A percentile compares a stretch with the other conserved stretches of the same genome.
Conservation (phyloP, 2,888 invertebrate species). For the Caenorhabditis doughertyi region DNA sequence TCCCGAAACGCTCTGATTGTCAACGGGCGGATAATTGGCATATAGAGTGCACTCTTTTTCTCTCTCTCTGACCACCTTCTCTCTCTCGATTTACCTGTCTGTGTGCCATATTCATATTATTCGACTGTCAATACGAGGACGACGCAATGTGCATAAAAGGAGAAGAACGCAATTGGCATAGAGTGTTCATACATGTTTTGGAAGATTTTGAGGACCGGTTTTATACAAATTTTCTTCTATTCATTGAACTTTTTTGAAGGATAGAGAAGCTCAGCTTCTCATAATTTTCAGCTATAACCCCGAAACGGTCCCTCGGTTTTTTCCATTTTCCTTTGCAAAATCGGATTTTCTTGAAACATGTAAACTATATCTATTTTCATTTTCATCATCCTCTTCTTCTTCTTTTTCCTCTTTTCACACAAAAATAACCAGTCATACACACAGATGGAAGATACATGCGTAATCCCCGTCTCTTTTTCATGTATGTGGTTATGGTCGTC, state of each 20-base stretch:
- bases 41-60: conserved; percentile 33
- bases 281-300: no score
- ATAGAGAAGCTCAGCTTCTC: no score
- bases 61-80: neutral
- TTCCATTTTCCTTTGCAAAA: no score
- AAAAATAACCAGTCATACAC: conserved; percentile 50
- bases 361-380: neutral
- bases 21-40: conserved; percentile 48
- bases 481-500: neutral
- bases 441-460: conserved; percentile 30
- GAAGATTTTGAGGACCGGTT: no score
- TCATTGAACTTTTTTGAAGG: no score
- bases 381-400: no score
- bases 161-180: no score
- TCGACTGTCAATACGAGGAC: conserved; percentile 28
- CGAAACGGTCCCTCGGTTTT: no score
- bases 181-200: no score
- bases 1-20: conserved; percentile 65
- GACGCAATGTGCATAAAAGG: conserved; percentile 31
- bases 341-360: neutral
- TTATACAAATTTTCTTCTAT: no score
- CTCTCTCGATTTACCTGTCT: conserved; percentile 8
- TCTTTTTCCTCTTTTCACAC: neutral
- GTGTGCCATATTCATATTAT: conserved; percentile 1
- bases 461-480: conserved; percentile 22